Conservation (phyloP, 2,888 invertebrate species). For the Agrotis segetum region DNA sequence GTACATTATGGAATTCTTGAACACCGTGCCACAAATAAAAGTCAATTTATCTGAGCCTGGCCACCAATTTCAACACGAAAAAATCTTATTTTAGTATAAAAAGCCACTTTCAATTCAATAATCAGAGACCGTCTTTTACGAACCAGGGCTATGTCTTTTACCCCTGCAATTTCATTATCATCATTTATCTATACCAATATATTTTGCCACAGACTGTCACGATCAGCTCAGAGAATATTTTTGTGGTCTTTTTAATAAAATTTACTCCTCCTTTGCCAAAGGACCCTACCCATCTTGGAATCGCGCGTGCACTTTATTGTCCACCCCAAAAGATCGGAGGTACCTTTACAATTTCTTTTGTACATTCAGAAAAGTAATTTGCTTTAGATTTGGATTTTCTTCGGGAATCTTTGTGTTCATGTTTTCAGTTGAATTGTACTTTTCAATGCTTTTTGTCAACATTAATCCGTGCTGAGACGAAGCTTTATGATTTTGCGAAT, state of each 20-base stretch:
- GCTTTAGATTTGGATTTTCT: constrained; percentile 53
- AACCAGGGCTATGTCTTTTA: constrained; percentile 19
- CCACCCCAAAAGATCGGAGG: constrained; percentile 54
- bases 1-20: background rate
- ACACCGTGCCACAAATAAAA: background rate
- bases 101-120: constrained; percentile 1
- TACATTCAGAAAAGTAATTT: constrained; percentile 64
- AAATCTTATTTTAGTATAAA: background rate
- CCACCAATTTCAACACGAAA: background rate
- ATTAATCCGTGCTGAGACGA: constrained; percentile 41
- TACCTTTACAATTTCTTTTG: constrained; percentile 63
- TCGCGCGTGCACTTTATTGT: constrained; percentile 79
- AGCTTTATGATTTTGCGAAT: constrained; percentile 38
- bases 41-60: background rate
- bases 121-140: constrained; percentile 2
- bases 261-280: constrained; percentile 69
- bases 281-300: constrained; percentile 69
- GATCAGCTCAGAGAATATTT: constrained; percentile 70
- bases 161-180: constrained; percentile 33
- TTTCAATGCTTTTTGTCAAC: constrained; percentile 59
- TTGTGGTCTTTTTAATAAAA: constrained; percentile 80
- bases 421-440: constrained; percentile 47
- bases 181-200: constrained; percentile 58
- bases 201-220: constrained; percentile 67
- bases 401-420: constrained; percentile 50